Percentiles rank a stretch among this genome's conserved stretches.
Conservation (phyloP, 2,797 vertebrate species). For the Pitangus sulphuratus region DNA sequence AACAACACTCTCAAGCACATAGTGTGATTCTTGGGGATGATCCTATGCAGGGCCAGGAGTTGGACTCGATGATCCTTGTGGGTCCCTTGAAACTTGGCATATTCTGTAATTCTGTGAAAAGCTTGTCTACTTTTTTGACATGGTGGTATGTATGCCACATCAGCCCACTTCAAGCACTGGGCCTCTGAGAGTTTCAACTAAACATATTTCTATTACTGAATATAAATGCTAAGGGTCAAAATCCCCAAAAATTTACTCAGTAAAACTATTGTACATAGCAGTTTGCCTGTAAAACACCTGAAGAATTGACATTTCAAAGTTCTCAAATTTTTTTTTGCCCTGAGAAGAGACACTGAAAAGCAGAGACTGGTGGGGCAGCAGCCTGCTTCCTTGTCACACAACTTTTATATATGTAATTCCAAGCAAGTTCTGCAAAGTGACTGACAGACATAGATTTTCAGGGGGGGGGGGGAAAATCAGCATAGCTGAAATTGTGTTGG, state of each 20-base stretch:
- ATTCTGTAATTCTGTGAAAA: neutral
- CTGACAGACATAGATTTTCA: neutral
- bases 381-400: neutral
- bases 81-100: neutral
- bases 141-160: accelerated
- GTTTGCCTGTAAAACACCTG: neutral
- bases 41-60: neutral
- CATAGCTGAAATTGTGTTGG: neutral
- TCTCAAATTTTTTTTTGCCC: neutral
- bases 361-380: neutral
- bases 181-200: neutral
- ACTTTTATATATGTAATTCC: neutral
- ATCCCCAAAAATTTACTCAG: neutral
- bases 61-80: neutral
- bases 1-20: neutral
- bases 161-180: neutral
- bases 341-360: neutral
- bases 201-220: neutral
- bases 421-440: neutral
- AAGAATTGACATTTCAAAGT: neutral
- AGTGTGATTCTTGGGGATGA: neutral
- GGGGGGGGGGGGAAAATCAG: accelerated
- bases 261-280: neutral
- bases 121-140: neutral
- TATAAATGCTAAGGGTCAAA: neutral